Percentiles rank a stretch among this genome's conserved stretches.
Evolutionary conservation across 2,113 vertebrate species (phyloP).

Genomic region (Semnornis frantzii): DNA sequence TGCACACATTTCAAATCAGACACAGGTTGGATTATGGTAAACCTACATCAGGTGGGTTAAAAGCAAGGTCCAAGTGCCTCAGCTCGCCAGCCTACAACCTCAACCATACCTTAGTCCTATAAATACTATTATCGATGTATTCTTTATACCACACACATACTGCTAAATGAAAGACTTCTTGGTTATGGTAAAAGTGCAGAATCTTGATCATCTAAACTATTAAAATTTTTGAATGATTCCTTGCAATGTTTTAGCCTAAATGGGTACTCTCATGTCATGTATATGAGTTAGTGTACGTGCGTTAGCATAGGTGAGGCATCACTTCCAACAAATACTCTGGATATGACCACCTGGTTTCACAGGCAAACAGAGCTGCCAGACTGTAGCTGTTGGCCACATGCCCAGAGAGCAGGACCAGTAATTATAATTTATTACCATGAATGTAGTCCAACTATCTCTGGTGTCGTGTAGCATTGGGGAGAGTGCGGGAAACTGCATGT

Average conservation of each 20-base stretch:
- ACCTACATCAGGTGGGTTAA: background rate
- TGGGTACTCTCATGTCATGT: accelerated
- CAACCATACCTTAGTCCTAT: background rate
- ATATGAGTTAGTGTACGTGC: background rate
- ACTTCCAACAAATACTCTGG: background rate
- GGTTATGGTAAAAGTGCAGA: background rate
- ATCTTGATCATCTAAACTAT: background rate
- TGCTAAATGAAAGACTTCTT: background rate
- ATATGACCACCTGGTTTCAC: background rate
- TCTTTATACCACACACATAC: background rate
- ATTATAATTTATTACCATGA: background rate
- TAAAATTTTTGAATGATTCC: background rate
- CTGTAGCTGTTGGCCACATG: background rate
- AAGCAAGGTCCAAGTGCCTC: background rate
- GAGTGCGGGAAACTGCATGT: background rate
- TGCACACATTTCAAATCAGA: background rate
- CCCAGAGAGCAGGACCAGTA: background rate
- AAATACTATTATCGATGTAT: background rate
- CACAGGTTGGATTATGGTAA: background rate
- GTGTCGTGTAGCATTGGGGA: background rate
- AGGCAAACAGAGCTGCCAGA: background rate
- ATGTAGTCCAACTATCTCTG: background rate
- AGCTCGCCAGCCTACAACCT: background rate
- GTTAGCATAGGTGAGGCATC: background rate
- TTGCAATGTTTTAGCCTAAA: background rate